Conservation (phyloP, 1,140 invertebrate species). For the Drosophila subpulchrella region DNA sequence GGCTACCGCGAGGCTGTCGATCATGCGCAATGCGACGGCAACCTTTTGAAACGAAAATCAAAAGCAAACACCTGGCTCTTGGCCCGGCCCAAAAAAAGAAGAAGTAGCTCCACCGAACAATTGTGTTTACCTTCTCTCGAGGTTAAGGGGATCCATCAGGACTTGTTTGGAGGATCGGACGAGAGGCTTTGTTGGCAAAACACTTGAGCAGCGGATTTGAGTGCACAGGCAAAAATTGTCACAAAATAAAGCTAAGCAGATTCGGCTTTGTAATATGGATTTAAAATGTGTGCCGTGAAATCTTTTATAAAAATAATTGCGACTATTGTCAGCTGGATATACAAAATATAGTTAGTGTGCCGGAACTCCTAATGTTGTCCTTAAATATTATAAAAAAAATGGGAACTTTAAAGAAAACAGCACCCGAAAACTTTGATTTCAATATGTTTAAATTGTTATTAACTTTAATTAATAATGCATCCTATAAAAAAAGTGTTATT, state of each 20-base stretch:
- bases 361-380: too few species aligned
- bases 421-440: too few species aligned
- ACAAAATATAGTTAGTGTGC: too few species aligned
- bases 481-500: too few species aligned
- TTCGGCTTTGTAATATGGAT: background rate
- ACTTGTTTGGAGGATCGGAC: conserved; percentile 40
- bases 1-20: conserved; percentile 76
- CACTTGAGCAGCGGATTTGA: conserved; percentile 38
- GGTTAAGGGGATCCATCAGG: conserved; percentile 46
- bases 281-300: background rate
- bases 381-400: too few species aligned
- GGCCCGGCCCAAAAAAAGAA: conserved; percentile 31
- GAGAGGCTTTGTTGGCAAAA: conserved; percentile 53
- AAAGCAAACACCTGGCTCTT: conserved; percentile 58
- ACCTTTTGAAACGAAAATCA: conserved; percentile 78
- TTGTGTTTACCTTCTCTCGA: conserved; percentile 13
- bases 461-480: too few species aligned
- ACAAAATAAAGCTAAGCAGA: background rate
- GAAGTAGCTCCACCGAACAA: conserved; percentile 9
- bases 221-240: conserved; percentile 15
- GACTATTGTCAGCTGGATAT: too few species aligned
- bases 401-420: too few species aligned
- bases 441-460: background rate
- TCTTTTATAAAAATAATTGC: too few species aligned
- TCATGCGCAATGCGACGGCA: conserved; percentile 68